Base-by-base conservation (phyloP, 2,797 vertebrate species). In the Siniperca scherzeri region DNA sequence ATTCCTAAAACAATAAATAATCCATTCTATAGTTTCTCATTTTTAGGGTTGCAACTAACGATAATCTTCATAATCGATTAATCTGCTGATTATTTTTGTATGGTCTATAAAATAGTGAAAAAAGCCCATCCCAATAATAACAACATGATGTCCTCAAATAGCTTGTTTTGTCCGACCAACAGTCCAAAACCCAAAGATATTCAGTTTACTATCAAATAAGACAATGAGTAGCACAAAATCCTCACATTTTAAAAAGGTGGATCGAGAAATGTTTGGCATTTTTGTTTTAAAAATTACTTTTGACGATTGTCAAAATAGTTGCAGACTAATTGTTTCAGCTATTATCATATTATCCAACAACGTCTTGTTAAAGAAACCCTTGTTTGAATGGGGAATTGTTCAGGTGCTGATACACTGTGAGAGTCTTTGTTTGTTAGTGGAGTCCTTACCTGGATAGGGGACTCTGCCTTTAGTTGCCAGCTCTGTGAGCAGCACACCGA, bases 401-500 rank as follows among this genome's bases (percentile, higher is more conserved):
- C 46, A 12, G 16, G 27, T 36, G 16, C 38, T 38, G 44, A 50
- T 21, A 36, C 36, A 33, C 50, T 30, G n/a, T 25, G 7, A 3
- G 38, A 30, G 52, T 30, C 11, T 16, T 4, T 12, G 50, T 5
- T 22, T 44, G 9, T 42, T 22, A 12, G 61, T 27, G 22, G 13
- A 46, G 48, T 11, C 10, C 40, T 76, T 91, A 99, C 98, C 98
- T 93, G 98, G 98, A 91, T 99, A 99, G 0, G 98, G 98, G 82
- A 99, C 98, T 92, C 98, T 95, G 81, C 98, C 98, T 94, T 99
- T 99, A 40, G 98, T 99, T 30, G 98, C 98, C 85, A 99, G 96
- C 91, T 99, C 98, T 0, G 98, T 99, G 88, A 99, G 93, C 78
- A 99, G 93, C 81, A 99, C 97, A 59, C 98, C 98, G 1, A 99